These are phyloP conservation scores for Cydia splendana DNA, from an alignment of 1,140 invertebrate species.

Conservation along the genomic window DNA sequence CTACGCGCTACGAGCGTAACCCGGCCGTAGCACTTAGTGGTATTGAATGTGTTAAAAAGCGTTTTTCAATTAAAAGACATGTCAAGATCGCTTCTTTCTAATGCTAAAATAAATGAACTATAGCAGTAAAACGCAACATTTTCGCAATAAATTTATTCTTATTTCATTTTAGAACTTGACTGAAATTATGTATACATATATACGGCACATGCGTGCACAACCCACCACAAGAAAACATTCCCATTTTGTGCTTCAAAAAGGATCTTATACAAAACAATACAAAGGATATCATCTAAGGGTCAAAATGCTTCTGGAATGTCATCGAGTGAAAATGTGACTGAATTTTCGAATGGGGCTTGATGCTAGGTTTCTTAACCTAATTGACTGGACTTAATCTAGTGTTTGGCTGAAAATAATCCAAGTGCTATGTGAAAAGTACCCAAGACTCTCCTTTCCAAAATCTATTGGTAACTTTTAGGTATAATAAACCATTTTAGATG, in stretches of 20 bases:
- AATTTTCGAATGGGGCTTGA: conserved; percentile 16
- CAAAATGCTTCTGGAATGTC: conserved; percentile 29
- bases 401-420: conserved; percentile 24
- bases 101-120: too few species aligned
- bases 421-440: conserved; percentile 8
- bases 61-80: too few species aligned
- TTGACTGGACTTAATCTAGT: conserved; percentile 25
- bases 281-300: neutral
- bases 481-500: neutral
- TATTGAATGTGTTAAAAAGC: too few species aligned
- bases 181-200: conserved; percentile 23
- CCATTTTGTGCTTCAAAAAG: conserved; percentile 3
- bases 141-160: conserved; percentile 19
- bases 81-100: too few species aligned
- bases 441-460: neutral
- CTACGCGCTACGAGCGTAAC: too few species aligned
- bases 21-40: too few species aligned
- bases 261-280: conserved; percentile 2
- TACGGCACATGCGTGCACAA: conserved; percentile 17
- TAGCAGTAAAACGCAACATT: neutral
- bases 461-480: too few species aligned
- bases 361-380: conserved; percentile 22
- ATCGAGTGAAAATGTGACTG: conserved; percentile 27
- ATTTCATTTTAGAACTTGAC: neutral
- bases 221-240: conserved; percentile 8